Evolutionary conservation across 1,140 invertebrate species (phyloP).

Genomic region (Agrilus planipennis): DNA sequence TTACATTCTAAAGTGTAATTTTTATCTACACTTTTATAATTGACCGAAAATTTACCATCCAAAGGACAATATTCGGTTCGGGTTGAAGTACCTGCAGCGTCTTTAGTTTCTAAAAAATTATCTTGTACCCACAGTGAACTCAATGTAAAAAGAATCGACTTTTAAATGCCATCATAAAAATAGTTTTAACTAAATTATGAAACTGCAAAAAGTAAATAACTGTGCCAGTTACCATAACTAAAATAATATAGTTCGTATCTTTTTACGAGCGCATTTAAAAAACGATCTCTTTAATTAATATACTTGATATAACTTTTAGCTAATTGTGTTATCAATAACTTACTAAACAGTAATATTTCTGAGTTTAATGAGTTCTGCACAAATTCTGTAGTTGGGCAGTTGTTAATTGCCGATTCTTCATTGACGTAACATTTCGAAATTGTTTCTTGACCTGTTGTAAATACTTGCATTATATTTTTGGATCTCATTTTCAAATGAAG

Average conservation of each 20-base stretch:
- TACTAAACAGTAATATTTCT: conserved; percentile 44
- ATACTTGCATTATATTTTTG: conserved; percentile 51
- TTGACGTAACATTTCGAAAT: conserved; percentile 47
- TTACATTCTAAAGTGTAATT: conserved; percentile 41
- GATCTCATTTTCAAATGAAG: conserved; percentile 48
- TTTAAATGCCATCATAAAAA: too few relatives aligned
- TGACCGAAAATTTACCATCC: conserved; percentile 49
- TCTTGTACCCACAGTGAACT: too few relatives aligned
- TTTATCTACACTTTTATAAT: conserved; percentile 34
- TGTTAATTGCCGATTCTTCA: conserved; percentile 44
- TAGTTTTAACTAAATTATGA: too few relatives aligned
- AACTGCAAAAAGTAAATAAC: too few relatives aligned
- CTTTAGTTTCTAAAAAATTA: conserved; percentile 40
- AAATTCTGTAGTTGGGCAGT: conserved; percentile 41
- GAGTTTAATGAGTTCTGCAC: conserved; percentile 33
- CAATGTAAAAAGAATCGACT: too few relatives aligned
- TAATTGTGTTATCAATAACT: too few relatives aligned
- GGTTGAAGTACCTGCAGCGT: conserved; percentile 34
- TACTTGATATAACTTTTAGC: too few relatives aligned
- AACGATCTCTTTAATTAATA: too few relatives aligned
- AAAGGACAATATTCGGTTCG: conserved; percentile 54
- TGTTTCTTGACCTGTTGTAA: conserved; percentile 42
- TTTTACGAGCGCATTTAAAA: too few relatives aligned
- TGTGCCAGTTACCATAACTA: too few relatives aligned
- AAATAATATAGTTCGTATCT: too few relatives aligned